Base-by-base conservation (phyloP, 1,140 invertebrate species). In the Coenobita brevimanus region DNA sequence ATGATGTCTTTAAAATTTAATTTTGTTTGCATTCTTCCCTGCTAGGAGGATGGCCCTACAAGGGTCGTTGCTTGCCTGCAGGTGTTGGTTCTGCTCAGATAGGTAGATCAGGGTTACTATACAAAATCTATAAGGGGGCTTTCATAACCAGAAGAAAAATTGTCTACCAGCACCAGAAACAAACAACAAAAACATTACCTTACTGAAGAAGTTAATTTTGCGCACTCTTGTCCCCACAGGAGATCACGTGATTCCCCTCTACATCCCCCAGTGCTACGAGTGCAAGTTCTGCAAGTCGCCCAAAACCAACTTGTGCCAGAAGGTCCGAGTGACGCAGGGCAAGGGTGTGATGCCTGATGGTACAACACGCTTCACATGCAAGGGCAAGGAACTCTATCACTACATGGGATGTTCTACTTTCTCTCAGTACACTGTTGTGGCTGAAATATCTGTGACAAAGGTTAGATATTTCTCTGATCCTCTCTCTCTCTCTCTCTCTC, bases 331-430 rank as follows among this genome's bases (percentile, higher is more conserved):
- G 3, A 97, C 96, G 64, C 97, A 94, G 94, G 97, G 97, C 0
- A 94, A 95, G 92, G 97, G 97, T 62, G 92, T 99, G 0, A 98
- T 99, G 98, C 99, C 98, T 13, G 97, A 99, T 94, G 98, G 98
- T 24, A 99, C 98, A 2, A 94, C 94, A 6, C 93, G 97, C 69
- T 99, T 99, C 92, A 96, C 94, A 17, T 99, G 98, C 93, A 98
- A 98, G 83, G 98, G 98, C 15, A 94, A 98, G 93, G 93, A 94
- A 41, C 88, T 99, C 0, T 98, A 94, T 92, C 98, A 99, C 93
- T 99, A 99, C 91, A 99, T 99, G 99, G 99, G 99, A 24, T 98
- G 97, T 90, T 99, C 98, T 3, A 98, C 98, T 0, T 99, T 99
- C 92, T 96, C 96, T 90, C 97, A 99, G 93, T 99, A 99, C 92